Base-by-base conservation (phyloP, 2,113 vertebrate genomes). In the Aythya baeri region DNA sequence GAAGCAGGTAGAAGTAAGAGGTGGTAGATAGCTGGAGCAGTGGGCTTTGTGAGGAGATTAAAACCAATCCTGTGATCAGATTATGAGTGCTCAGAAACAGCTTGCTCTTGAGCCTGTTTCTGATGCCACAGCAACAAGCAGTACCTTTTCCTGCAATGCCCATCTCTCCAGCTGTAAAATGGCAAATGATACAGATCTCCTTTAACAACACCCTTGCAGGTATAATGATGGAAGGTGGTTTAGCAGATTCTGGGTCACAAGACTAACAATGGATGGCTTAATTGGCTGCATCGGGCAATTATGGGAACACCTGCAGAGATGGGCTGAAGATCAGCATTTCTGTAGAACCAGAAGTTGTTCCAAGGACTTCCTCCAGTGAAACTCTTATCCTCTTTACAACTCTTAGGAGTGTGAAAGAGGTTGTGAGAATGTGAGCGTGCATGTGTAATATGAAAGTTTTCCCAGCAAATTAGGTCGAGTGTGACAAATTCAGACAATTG, bases 161-260 rank as follows among this genome's bases (percentile, higher is more conserved):
- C 22, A 36, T 74, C 29, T 54, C 61, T 88, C 13, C 32, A 71
- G 38, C 7, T 65, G 31, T 63, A 93, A 96, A 94, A 75, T 36
- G 5, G 36, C 86, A 91, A 83, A 86, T 81, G 65, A 80, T 71
- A 46, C 55, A 83, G 11, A 44, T 66, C 17, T 88, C 5, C n/a
- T 86, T 66, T 63, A 58, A 74, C 8, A 78, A 29, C 16, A 63
- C 7, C 7, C 23, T 70, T 73, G 70, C 70, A 90, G 41, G 58
- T 58, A 55, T 7, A 54, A 34, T 29, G 44, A 73, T 74, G 55
- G 81, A 90, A 29, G 6, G 7, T 85, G 7, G 3, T 68, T 89
- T 87, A 61, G 62, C 71, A 89, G 31, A 82, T 50, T 44, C 11
- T 87, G n/a, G 83, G 36, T 63, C 72, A 59, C 59, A 50, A 46